Conservation (phyloP, 2,113 vertebrate genomes). For the Azemiops feae region DNA sequence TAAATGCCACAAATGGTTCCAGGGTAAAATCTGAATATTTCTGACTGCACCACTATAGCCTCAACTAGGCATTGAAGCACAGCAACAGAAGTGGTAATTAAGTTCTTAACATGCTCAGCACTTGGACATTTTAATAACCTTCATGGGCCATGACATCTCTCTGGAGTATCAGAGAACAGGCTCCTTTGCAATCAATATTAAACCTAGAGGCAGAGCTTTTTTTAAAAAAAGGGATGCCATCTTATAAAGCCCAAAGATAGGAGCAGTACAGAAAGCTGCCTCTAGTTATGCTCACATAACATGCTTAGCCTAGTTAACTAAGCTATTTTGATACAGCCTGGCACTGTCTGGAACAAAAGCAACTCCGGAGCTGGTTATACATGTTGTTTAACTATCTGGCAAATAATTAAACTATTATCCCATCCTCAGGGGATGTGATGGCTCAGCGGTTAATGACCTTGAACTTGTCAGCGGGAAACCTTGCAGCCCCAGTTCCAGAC, state of each 20-base stretch:
- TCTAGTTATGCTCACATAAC: not conserved
- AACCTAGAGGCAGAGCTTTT: not conserved
- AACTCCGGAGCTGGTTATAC: not conserved
- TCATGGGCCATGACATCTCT: not conserved
- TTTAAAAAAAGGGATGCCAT: not conserved
- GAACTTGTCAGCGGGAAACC: too few relatives aligned
- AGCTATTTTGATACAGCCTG: not conserved
- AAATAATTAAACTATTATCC: not conserved
- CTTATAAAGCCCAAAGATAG: not conserved
- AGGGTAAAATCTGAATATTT: conserved; percentile 48
- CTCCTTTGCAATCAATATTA: not conserved
- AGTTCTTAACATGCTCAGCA: conserved; percentile 44
- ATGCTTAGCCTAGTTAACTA: not conserved
- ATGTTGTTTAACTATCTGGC: not conserved
- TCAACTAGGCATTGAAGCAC: conserved; percentile 25
- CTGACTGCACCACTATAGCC: conserved; percentile 41
- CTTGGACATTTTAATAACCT: not conserved
- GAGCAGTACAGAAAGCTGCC: not conserved
- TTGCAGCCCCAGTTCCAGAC: too few relatives aligned
- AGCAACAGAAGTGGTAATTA: conserved; percentile 33
- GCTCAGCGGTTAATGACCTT: too few relatives aligned
- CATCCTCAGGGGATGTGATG: not conserved
- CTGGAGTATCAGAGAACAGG: not conserved
- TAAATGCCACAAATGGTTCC: conserved; percentile 41
- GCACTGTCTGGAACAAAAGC: not conserved